These are phyloP conservation scores for Pocillopora meandrina DNA, from an alignment of 92 coral and sea anemone species.

Conservation along the genomic window DNA sequence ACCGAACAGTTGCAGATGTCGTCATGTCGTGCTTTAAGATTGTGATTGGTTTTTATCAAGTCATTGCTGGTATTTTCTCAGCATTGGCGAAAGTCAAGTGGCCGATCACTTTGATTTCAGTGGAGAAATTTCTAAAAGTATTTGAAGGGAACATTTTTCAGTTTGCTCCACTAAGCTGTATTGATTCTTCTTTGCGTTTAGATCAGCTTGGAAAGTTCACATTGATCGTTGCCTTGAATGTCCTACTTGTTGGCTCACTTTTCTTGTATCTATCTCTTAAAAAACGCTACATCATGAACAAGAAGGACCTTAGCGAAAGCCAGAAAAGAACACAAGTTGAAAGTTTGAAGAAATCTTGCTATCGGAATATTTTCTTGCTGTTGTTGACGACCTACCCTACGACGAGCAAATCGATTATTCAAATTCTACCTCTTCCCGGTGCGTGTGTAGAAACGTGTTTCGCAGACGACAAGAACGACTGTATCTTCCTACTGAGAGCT, in stretches of 20 bases:
- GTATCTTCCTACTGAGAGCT: slow-evolving; percentile 26
- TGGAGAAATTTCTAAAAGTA: slow-evolving; percentile 30
- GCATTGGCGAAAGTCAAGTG: slow-evolving; percentile 41
- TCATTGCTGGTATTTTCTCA: slow-evolving; percentile 36
- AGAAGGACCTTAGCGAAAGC: no score
- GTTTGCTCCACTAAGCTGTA: slow-evolving; percentile 44
- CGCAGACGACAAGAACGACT: not conserved
- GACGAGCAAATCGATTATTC: slow-evolving; percentile 33
- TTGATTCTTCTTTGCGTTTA: slow-evolving; percentile 9
- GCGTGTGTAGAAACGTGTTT: slow-evolving; percentile 37
- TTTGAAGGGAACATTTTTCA: slow-evolving; percentile 44
- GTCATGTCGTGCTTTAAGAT: slow-evolving; percentile 53
- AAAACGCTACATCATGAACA: not conserved
- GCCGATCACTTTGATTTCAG: slow-evolving; percentile 42
- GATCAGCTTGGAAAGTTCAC: slow-evolving; percentile 32
- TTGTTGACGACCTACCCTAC: slow-evolving; percentile 1
- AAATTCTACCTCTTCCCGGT: slow-evolving; percentile 44
- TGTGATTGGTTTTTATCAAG: slow-evolving; percentile 53
- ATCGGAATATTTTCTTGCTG: slow-evolving; percentile 13
- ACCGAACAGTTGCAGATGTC: slow-evolving; percentile 46
- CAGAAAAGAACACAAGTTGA: not conserved
- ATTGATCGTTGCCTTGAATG: slow-evolving; percentile 21
- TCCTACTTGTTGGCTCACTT: slow-evolving; percentile 5
- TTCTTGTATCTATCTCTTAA: slow-evolving; percentile 15
- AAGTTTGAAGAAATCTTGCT: slow-evolving; percentile 35